Evolutionary conservation across 2,888 invertebrate genomes (phyloP), one percentile per base, ranked within the genome.

Genomic region (Tridacna gigas): DNA sequence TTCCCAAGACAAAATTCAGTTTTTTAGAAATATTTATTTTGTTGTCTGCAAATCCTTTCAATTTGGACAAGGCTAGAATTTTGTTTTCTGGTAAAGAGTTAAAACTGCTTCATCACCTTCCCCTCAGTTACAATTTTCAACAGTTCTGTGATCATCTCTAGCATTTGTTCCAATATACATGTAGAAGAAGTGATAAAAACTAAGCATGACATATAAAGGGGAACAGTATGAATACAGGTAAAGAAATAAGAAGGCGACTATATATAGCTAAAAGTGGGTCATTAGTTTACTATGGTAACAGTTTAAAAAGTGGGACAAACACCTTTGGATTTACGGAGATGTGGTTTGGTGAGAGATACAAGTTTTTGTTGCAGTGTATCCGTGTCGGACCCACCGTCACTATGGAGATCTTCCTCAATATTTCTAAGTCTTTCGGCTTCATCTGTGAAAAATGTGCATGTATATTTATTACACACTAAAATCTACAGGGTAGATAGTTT

Each of bases 371-470:
- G 84, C 61, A 87, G 65, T 20, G 87, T 84, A 67, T 87, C 87
- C 56, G 87, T 87, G 51, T 87, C 87, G n/a, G 81, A 87, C 79
- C 84, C 87, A 80, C 87, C 87, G 48, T 87, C 87, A 37, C 87
- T 85, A 73, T 74, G 81, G 56, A 83, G 83, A 60, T 85, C 83
- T 66, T 88, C 88, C 45, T 83, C 83, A 51, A 86, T 74, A 37
- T 81, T 82, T 48, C 81, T 74, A 56, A 86, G 63, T 45, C 78
- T 67, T 71, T 86, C 85, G 15, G 83, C 82, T 67, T 88, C 85
- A 75, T 86, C 86, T n/a, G 82, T 74, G 78, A 79, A 79, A 81
- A 83, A 51, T 51, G 51, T 71, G 71, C 26, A 71, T 18, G 66
- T 47, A 77, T 7, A 37, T 37, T 37, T 37, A 37, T 37, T 4